phyloP scores from a whole-genome alignment of 2,888 invertebrate genomes.

The Yponomeuta evonymella region DNA sequence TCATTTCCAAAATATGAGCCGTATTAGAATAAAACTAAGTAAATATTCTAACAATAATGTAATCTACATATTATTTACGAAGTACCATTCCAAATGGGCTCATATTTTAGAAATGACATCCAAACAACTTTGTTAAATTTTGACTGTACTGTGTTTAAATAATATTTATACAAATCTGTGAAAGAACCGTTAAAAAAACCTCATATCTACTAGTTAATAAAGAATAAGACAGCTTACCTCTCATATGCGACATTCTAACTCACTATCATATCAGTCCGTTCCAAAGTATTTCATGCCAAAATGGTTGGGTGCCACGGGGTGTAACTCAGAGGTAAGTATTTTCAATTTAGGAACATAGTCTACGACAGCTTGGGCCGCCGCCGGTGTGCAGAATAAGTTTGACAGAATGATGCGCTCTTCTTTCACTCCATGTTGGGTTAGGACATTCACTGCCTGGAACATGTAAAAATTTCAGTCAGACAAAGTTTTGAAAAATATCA shows the following conservation, averaged over 20 bases:
- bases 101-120: too few relatives aligned
- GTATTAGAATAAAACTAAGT: too few relatives aligned
- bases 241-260: constrained; percentile 15
- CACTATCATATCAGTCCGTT: constrained; percentile 83
- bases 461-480: neutral
- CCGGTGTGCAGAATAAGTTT: constrained; percentile 97
- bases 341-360: constrained; percentile 93
- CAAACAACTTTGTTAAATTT: too few relatives aligned
- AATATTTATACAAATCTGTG: too few relatives aligned
- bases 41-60: too few relatives aligned
- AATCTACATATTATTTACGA: too few relatives aligned
- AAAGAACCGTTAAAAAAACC: too few relatives aligned
- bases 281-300: constrained; percentile 99
- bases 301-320: constrained; percentile 96
- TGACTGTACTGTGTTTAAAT: too few relatives aligned
- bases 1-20: too few relatives aligned
- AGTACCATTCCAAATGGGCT: too few relatives aligned
- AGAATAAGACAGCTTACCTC: neutral
- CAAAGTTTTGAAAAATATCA: too few relatives aligned
- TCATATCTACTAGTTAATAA: too few relatives aligned
- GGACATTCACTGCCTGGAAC: constrained; percentile 91
- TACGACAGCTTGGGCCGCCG: constrained; percentile 89
- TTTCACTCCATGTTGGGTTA: constrained; percentile 94
- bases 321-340: constrained; percentile 96
- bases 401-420: constrained; percentile 97